These are phyloP conservation scores for Enteromius trimaculatus DNA, from an alignment of 2,797 vertebrate species.

Conservation along the genomic window DNA sequence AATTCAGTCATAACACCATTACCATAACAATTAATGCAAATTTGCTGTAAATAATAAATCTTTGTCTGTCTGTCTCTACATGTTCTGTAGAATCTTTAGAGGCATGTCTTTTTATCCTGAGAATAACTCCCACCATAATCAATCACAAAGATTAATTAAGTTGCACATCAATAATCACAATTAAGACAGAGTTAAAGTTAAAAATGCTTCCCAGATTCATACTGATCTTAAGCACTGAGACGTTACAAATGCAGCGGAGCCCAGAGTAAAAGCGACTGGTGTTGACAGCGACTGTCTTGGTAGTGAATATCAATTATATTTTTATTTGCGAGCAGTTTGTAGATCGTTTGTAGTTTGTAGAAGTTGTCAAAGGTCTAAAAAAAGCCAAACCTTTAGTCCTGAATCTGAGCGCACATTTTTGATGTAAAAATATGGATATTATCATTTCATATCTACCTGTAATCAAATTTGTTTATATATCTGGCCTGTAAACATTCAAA, in stretches of 20 bases:
- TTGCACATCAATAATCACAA: constrained; percentile 73
- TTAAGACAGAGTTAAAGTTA: constrained; percentile 68
- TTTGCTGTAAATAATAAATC: constrained; percentile 10
- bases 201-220: constrained; percentile 53
- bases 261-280: constrained; percentile 56
- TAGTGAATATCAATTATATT: neutral
- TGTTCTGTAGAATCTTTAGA: neutral
- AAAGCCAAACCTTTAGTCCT: neutral
- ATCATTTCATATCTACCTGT: neutral
- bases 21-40: constrained; percentile 19
- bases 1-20: constrained; percentile 20
- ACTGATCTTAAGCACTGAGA: constrained; percentile 67
- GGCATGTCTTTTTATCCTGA: neutral
- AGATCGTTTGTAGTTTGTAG: no score
- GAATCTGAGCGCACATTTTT: neutral
- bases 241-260: constrained; percentile 61
- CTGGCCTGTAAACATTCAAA: neutral
- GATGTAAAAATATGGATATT: neutral
- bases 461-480: neutral
- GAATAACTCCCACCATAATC: constrained; percentile 51
- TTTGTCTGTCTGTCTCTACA: neutral
- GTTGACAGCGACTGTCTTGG: neutral
- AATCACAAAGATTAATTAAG: constrained; percentile 69
- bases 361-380: neutral
- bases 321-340: neutral